Conservation (phyloP, 2,888 invertebrate genomes). For the Mycogona germanica region DNA sequence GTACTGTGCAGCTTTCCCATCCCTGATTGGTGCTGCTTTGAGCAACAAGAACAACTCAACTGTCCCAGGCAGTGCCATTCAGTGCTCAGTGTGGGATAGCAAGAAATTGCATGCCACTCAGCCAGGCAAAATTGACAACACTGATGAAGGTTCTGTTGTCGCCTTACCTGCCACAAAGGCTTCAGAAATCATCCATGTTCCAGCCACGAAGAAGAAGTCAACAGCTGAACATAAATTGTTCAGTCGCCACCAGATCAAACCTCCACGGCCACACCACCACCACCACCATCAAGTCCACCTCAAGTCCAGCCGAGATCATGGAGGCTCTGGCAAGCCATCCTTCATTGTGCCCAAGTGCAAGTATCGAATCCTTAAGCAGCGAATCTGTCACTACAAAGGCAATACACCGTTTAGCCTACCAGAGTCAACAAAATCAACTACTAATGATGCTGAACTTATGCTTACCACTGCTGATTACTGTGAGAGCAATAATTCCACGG, state of each 20-base stretch:
- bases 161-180: not conserved
- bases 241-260: too few species aligned
- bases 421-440: too few species aligned
- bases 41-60: too few species aligned
- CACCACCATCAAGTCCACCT: not conserved
- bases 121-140: slow-evolving; percentile 44
- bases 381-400: slow-evolving; percentile 6
- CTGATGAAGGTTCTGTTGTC: slow-evolving; percentile 40
- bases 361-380: slow-evolving; percentile 2
- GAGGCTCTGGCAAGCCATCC: slow-evolving; percentile 12
- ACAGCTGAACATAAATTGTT: too few species aligned
- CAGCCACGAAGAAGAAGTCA: too few species aligned
- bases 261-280: not conserved
- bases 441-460: not conserved
- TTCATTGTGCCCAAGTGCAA: slow-evolving; percentile 20
- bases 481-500: slow-evolving; percentile 3
- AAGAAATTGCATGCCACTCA: slow-evolving; percentile 8
- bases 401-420: slow-evolving; percentile 15
- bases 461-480: not conserved
- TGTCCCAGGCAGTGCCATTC: too few species aligned
- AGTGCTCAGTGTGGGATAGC: slow-evolving; percentile 7
- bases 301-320: not conserved
- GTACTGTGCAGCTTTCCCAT: slow-evolving; percentile 39
- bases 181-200: too few species aligned
- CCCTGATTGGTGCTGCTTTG: slow-evolving; percentile 27